phyloP scores from a whole-genome alignment of 2,797 vertebrate species.

The Apodemus agrarius region DNA sequence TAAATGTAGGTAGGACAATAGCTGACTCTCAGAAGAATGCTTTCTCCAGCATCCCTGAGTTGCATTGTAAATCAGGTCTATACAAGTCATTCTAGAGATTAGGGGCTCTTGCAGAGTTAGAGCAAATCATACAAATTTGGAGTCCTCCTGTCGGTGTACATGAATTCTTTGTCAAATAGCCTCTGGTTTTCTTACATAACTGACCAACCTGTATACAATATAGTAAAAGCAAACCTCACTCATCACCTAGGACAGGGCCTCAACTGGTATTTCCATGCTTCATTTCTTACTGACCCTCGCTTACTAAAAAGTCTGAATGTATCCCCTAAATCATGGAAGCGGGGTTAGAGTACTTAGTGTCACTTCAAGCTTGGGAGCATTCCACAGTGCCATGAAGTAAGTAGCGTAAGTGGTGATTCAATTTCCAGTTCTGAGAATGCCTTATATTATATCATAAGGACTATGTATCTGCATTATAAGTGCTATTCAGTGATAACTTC shows the following conservation, averaged over 20 bases:
- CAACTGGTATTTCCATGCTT: not conserved
- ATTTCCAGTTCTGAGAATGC: constrained; percentile 20
- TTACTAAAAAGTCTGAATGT: constrained; percentile 35
- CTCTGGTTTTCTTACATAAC: constrained; percentile 57
- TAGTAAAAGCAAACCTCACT: constrained; percentile 27
- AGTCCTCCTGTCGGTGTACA: constrained; percentile 22
- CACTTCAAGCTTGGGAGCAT: constrained; percentile 9
- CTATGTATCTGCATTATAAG: constrained; percentile 1
- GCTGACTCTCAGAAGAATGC: constrained; percentile 3
- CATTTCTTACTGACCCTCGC: constrained; percentile 58
- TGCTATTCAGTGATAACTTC: constrained; percentile 6
- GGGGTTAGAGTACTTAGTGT: constrained; percentile 7
- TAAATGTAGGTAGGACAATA: not conserved
- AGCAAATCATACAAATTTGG: constrained; percentile 58
- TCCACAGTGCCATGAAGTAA: not conserved
- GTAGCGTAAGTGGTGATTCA: constrained; percentile 1
- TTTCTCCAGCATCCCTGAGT: not conserved
- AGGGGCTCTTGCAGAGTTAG: constrained; percentile 35
- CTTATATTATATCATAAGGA: not conserved
- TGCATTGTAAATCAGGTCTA: constrained; percentile 20
- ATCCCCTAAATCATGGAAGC: constrained; percentile 58
- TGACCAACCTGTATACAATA: not conserved
- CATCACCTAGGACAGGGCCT: constrained; percentile 34
- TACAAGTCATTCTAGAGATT: constrained; percentile 42
- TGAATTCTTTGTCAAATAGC: constrained; percentile 55